Base-by-base conservation (phyloP, 2,888 invertebrate genomes). In the Ennomos fuscantarius region DNA sequence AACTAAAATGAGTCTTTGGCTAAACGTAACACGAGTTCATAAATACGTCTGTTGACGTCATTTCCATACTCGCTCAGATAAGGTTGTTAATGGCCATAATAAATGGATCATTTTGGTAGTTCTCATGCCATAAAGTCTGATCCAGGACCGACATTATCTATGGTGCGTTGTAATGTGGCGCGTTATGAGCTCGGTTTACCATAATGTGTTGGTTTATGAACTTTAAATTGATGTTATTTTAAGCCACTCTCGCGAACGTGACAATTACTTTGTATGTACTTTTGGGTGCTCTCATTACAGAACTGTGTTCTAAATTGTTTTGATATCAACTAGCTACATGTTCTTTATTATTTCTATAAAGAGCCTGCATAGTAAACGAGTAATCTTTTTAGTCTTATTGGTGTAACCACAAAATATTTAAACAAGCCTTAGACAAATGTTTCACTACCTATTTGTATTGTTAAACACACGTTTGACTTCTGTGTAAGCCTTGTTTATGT, bases 21-120 rank as follows among this genome's bases (percentile, higher is more conserved):
- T 41, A 48, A 42, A 43, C 33, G 12, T 41, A 24, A 46, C 52
- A 48, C 62, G 51, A 58, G 68, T 71, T 63, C 71, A 72, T 76
- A 75, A 76, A 75, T 76, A 74, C 55, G 62, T 68, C 58, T 67
- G 68, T 59, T 62, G 63, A 69, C 70, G 73, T 76, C 76, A 75
- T 75, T 76, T 72, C 72, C 75, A 77, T 72, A 70, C 73, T 63
- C 63, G 60, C 61, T 50, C 69, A 74, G 72, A 77, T 77, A 77
- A 57, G 74, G 60, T 65, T 69, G 76, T 71, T 77, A 77, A 76
- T 76, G 70, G 69, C 37, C 68, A 66, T 77, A 73, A 77, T 77
- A 75, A 75, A 77, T 74, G 76, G 76, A 75, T 74, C 64, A 77
- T 77, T 77, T 74, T 58, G 64, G 68, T 66, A 67, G 69, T 66